These are phyloP conservation scores for Drosophila barbarae DNA, from an alignment of 2,888 invertebrate genomes.

Conservation along the genomic window DNA sequence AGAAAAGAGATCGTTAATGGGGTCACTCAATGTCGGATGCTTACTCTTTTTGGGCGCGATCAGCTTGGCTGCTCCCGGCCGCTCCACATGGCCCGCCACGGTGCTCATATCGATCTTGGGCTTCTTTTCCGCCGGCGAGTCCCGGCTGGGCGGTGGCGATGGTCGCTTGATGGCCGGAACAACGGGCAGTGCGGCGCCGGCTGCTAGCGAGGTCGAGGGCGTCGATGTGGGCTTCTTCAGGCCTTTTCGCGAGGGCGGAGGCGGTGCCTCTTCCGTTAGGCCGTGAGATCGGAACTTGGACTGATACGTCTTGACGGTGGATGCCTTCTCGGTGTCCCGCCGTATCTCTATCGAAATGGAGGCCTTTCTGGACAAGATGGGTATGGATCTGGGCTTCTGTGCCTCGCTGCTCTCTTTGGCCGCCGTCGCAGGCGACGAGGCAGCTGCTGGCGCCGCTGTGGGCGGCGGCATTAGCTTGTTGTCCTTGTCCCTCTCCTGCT, in stretches of 20 bases:
- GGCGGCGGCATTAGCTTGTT: constrained; percentile 85
- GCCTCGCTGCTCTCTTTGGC: constrained; percentile 81
- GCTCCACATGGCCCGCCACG: constrained; percentile 81
- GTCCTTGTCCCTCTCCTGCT: constrained; percentile 83
- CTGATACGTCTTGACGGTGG: constrained; percentile 94
- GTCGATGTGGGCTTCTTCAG: constrained; percentile 82
- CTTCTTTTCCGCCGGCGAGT: constrained; percentile 87
- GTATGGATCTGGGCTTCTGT: constrained; percentile 74
- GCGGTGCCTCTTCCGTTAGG: constrained; percentile 91
- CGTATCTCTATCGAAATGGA: constrained; percentile 91
- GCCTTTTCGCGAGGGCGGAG: constrained; percentile 88
- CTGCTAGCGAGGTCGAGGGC: constrained; percentile 61
- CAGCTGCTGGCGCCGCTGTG: constrained; percentile 13
- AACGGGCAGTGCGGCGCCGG: constrained; percentile 36
- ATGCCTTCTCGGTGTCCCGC: constrained; percentile 87
- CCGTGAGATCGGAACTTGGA: constrained; percentile 96
- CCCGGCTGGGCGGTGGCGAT: constrained; percentile 70
- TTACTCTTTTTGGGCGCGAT: constrained; percentile 95
- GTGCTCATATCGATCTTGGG: constrained; percentile 83
- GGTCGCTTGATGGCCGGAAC: constrained; percentile 63
- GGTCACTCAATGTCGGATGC: constrained; percentile 80
- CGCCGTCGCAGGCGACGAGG: constrained; percentile 58
- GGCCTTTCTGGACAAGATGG: constrained; percentile 82
- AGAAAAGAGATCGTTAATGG: constrained; percentile 13
- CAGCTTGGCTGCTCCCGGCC: constrained; percentile 90